phyloP scores from a whole-genome alignment of 2,888 invertebrate species.

The Invenusta paracnida region DNA sequence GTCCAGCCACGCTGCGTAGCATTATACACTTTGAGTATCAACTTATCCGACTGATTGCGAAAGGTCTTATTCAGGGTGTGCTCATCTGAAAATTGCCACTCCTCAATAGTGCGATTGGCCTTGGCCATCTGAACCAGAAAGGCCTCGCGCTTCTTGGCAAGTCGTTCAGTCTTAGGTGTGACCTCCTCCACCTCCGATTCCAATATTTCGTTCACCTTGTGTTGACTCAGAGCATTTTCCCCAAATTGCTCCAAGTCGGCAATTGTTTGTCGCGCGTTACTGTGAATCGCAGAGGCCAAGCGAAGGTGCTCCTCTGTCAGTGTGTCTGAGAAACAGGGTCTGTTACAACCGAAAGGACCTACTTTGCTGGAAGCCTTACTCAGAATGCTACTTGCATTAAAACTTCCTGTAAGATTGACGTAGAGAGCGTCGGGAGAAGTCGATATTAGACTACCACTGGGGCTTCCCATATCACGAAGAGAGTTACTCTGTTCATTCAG shows the following conservation, averaged over 20 bases:
- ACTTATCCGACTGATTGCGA: background rate
- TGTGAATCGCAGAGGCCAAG: background rate
- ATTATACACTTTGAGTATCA: conserved; percentile 32
- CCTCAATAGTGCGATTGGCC: background rate
- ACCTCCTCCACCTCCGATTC: background rate
- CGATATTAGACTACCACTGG: background rate
- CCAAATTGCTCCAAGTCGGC: background rate
- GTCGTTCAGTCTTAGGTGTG: background rate
- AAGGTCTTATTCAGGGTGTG: background rate
- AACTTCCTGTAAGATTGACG: background rate
- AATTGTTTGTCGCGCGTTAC: background rate
- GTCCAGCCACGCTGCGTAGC: conserved; percentile 31
- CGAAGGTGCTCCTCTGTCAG: background rate
- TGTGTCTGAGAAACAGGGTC: background rate
- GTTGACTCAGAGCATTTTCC: conserved; percentile 1
- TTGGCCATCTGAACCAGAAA: background rate
- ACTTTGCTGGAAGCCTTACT: background rate
- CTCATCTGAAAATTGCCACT: conserved; percentile 10
- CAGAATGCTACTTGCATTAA: background rate
- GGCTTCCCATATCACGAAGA: background rate
- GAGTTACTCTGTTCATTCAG: background rate
- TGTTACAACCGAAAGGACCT: background rate
- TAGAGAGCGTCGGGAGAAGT: background rate
- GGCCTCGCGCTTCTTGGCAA: background rate
- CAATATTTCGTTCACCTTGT: background rate